Base-by-base conservation (phyloP, 1,140 invertebrate genomes). In the Carposina sasakii region DNA sequence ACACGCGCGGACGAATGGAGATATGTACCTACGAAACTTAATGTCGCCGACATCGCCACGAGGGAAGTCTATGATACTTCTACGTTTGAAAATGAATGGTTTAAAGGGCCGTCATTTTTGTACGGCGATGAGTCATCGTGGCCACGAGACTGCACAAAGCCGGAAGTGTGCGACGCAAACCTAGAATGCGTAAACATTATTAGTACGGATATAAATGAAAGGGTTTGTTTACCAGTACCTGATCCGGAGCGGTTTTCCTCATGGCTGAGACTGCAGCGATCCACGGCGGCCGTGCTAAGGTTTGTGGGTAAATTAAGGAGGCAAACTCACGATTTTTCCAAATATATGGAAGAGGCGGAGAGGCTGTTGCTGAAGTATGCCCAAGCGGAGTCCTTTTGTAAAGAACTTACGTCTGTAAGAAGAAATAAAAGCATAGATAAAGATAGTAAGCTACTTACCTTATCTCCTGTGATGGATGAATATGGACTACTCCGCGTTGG, bases 31-130 rank as follows among this genome's bases (percentile, higher is more conserved):
- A 57, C 67, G 3, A 61, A 63, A 31, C 3, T 59, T 3, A 76
- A 79, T 40, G 59, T 69, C 0, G 71, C 73, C 0, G 72, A 76
- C 34, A 10, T 63, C 0, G 67, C 55, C 66, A 2, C 17, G n/a
- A 33, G 48, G 12, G 44, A 52, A 13, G 24, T 20, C 1, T 41
- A 42, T 19, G 20, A 49, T 24, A 8, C 24, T 26, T 8, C 21
- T 31, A 22, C 16, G 2, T 22, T 45, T 3, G 15, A 53, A 22
- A 16, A 37, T n/a, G 30, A 43, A n/a, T 48, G 39, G 51, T 53
- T 48, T 12, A 41, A 9, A 1, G 45, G 44, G 23, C 51, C 51
- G 3, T 36, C 22, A n/a, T 52, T 46, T 43, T 31, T 43, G 21
- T 28, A 22, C 12, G n/a, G 30, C 10, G 4, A 19, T 16, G 42